A percentile compares a stretch with the other conserved stretches of the same genome.
These are phyloP conservation scores for Aurelia aurita DNA, from an alignment of 30 jellyfish, hydroid and myxozoan species.

Conservation along the genomic window DNA sequence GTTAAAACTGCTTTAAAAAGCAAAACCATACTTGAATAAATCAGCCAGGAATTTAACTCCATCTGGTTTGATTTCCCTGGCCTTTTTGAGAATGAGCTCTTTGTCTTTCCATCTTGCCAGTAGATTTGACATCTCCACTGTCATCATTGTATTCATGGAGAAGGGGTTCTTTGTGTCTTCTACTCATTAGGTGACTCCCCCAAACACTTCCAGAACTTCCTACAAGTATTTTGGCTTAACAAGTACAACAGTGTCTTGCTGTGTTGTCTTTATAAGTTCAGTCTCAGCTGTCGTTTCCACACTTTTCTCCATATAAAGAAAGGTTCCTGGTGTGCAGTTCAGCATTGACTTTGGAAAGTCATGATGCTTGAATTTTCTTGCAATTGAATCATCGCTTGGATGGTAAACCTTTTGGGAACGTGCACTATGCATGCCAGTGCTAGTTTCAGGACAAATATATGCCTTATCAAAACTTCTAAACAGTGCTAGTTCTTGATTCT, in stretches of 20 bases:
- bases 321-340: conserved; percentile 55
- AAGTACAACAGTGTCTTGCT: conserved; percentile 24
- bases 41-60: too few relatives aligned
- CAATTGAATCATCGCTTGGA: conserved; percentile 38
- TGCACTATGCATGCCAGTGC: conserved; percentile 57
- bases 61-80: too few relatives aligned
- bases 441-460: conserved; percentile 32
- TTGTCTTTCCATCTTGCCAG: too few relatives aligned
- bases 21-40: too few relatives aligned
- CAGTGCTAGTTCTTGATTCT: not conserved
- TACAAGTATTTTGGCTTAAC: conserved; percentile 60
- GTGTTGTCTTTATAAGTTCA: conserved; percentile 34
- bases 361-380: conserved; percentile 48
- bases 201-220: conserved; percentile 58
- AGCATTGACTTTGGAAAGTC: conserved; percentile 56
- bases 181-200: conserved; percentile 50
- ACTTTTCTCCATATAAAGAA: conserved; percentile 19
- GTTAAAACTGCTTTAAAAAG: too few relatives aligned
- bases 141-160: not conserved
- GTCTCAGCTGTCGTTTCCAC: not conserved
- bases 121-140: not conserved
- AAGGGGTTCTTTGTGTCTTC: conserved; percentile 20
- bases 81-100: too few relatives aligned
- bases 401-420: conserved; percentile 49
- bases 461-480: conserved; percentile 5